Percentiles rank a stretch among this genome's conserved stretches.
These are phyloP conservation scores for Cephalopholis sonnerati DNA, from an alignment of 2,113 vertebrate species.

Conservation along the genomic window DNA sequence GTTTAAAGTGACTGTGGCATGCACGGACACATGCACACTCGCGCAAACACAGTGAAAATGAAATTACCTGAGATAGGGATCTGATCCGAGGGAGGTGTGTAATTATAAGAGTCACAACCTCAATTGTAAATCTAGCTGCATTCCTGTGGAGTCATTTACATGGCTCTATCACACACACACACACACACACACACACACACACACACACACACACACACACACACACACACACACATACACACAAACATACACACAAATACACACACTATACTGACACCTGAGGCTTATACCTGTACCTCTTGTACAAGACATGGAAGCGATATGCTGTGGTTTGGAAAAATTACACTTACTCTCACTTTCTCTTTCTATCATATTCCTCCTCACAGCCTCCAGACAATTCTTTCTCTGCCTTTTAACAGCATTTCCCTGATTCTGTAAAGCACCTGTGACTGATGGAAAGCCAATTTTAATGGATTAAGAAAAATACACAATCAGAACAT, in stretches of 20 bases:
- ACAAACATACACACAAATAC: conserved; percentile 23
- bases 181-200: conserved; percentile 20
- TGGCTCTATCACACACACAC: conserved; percentile 15
- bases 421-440: neutral
- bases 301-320: neutral
- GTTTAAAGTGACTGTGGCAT: conserved; percentile 31
- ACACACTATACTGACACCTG: conserved; percentile 33
- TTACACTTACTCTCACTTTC: conserved; percentile 2
- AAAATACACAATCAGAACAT: neutral
- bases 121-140: conserved; percentile 52
- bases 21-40: conserved; percentile 12
- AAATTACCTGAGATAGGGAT: conserved; percentile 55
- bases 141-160: conserved; percentile 55
- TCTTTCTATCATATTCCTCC: neutral
- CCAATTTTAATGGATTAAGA: neutral
- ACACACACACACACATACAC: conserved; percentile 16
- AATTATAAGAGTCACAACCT: conserved; percentile 51
- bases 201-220: conserved; percentile 25
- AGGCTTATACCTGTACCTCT: conserved; percentile 26
- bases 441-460: neutral
- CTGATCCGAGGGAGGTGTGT: conserved; percentile 47
- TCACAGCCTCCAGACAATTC: neutral
- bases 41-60: conserved; percentile 8
- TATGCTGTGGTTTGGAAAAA: conserved; percentile 39
- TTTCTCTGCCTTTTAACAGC: neutral